phyloP scores from a whole-genome alignment of 2,888 invertebrate species.

The Chrysodeixis includens region DNA sequence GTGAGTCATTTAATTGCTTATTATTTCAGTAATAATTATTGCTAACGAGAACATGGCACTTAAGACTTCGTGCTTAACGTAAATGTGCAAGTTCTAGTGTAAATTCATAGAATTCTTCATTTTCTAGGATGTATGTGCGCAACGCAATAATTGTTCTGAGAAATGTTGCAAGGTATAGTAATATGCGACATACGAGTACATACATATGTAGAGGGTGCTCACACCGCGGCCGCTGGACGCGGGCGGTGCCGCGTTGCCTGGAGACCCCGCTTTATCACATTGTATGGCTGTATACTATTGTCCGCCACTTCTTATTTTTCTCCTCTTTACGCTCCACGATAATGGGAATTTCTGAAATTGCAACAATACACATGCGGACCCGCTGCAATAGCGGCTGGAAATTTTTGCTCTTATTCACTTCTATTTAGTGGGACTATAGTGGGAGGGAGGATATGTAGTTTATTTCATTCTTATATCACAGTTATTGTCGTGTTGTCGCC shows the following conservation, averaged over 20 bases:
- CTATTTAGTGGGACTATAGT: slow-evolving; percentile 49
- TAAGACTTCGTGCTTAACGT: slow-evolving; percentile 36
- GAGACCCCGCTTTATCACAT: slow-evolving; percentile 59
- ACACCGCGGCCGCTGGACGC: slow-evolving; percentile 39
- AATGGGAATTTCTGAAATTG: slow-evolving; percentile 88
- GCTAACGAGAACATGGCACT: slow-evolving; percentile 33
- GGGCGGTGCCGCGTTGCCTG: slow-evolving; percentile 64
- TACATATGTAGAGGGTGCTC: slow-evolving; percentile 20
- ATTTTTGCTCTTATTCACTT: slow-evolving; percentile 52
- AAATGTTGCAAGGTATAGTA: slow-evolving; percentile 40
- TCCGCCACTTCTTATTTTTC: slow-evolving; percentile 83
- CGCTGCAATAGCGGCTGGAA: slow-evolving; percentile 70
- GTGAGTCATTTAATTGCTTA: background rate
- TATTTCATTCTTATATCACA: slow-evolving; percentile 50
- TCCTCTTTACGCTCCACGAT: slow-evolving; percentile 82
- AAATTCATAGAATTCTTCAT: slow-evolving; percentile 29
- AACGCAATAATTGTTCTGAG: slow-evolving; percentile 51
- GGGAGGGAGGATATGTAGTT: slow-evolving; percentile 40
- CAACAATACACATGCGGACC: slow-evolving; percentile 85
- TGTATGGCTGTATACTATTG: slow-evolving; percentile 69
- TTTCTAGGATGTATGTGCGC: slow-evolving; percentile 38
- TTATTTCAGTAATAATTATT: slow-evolving; percentile 17
- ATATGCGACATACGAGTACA: slow-evolving; percentile 23
- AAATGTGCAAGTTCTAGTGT: slow-evolving; percentile 30
- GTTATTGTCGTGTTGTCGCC: slow-evolving; percentile 41